Base-by-base conservation (phyloP, 2,113 vertebrate species). In the Tupaia tana region DNA sequence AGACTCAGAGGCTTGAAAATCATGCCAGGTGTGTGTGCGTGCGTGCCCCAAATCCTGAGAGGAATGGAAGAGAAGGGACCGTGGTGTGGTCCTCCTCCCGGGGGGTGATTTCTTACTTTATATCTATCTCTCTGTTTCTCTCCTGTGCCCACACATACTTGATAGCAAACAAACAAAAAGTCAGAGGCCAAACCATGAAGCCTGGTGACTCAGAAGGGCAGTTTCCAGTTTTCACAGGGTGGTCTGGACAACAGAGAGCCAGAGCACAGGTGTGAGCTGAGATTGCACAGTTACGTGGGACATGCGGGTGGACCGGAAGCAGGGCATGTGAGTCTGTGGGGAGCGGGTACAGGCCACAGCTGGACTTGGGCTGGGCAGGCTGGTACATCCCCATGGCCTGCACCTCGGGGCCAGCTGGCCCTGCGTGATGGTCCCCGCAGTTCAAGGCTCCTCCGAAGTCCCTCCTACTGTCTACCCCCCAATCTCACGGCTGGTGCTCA, bases 321-420 rank as follows among this genome's bases (percentile, higher is more conserved):
- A 3, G 59, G 14, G 18, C 13, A 66, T 59, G 27, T 85, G 64
- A 24, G 18, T 31, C 2, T 19, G 18, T 3, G 1, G 16, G 5
- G 7, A 2, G 3, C 4, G 10, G 11, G 7, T 12, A 54, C 29
- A 54, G 31, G 27, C 0, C 3, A 1, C 22, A 67, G 16, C 64
- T 58, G 71, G 74, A 34, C 24, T 19, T 52, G 43, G 31, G 19
- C 13, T 0, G 5, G 82, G 14, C 31, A 43, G 24, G 15, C 7
- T 11, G 11, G 31, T 43, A 31, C 34, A 25, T 34, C 70, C 66
- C 34, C 31, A 4, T 2, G 8, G 63, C 12, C 73, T 63, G 18
- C 3, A 20, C n/a, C 20, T 90, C 31, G 7, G 16, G 3, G 19
- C 5, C 24, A 56, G 29, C 59, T 90, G 75, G 1, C 25, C 52